Percentiles rank a stretch among this genome's conserved stretches.
phyloP scores from a whole-genome alignment of 2,888 invertebrate genomes.

The Eurytoma californica region DNA sequence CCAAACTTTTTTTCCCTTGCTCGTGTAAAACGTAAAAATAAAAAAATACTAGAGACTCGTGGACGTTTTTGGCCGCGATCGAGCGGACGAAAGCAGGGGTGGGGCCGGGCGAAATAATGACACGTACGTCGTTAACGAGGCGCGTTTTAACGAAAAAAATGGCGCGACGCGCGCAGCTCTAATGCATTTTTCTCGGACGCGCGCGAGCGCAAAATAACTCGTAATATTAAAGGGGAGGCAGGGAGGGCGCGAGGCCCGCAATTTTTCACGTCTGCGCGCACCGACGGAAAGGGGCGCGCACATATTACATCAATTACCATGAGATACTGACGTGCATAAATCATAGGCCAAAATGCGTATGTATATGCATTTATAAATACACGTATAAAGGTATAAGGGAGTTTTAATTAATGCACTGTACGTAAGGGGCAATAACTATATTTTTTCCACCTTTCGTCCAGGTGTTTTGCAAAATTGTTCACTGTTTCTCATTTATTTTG shows the following conservation, averaged over 20 bases:
- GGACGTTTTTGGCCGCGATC: neutral
- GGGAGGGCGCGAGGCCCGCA: neutral
- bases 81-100: neutral
- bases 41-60: neutral
- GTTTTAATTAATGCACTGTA: conserved; percentile 34
- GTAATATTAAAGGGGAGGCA: conserved; percentile 23
- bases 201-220: conserved; percentile 28
- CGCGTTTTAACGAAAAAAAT: conserved; percentile 21
- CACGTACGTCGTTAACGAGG: conserved; percentile 24
- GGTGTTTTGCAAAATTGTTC: neutral
- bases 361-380: neutral
- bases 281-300: conserved; percentile 19
- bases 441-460: neutral
- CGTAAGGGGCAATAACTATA: conserved; percentile 22
- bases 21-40: conserved; percentile 32
- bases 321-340: conserved; percentile 38
- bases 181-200: neutral
- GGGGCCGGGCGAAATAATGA: conserved; percentile 21
- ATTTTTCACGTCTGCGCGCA: conserved; percentile 38
- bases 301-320: conserved; percentile 43
- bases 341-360: conserved; percentile 27
- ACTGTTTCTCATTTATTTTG: no score
- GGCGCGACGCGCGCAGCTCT: neutral
- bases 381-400: neutral
- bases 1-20: conserved; percentile 9